Base-by-base conservation (phyloP, 1,140 invertebrate species). In the Asobara japonica region DNA sequence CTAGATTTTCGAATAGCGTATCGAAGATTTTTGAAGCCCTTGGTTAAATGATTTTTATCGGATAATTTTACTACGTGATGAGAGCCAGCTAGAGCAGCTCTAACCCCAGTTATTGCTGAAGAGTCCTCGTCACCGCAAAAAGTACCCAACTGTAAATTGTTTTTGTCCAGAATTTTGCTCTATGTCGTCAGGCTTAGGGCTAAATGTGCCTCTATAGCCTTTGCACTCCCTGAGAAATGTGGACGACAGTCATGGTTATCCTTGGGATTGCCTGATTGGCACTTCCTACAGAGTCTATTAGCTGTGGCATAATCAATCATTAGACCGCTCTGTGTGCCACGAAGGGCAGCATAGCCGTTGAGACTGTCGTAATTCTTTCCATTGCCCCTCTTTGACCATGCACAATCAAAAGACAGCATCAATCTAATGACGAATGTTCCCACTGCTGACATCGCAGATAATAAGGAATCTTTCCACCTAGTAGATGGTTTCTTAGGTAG, bases 341-440 rank as follows among this genome's bases (percentile, higher is more conserved):
- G 10, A 13, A 20, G 11, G 4, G 31, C 4, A 11, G 5, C 36
- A 41, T 41, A 41, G 3, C 36, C 36, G 11, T 13, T 41, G 4
- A 41, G 36, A 48, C 22, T 60, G 22, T 60, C 25, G 56, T 20
- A 72, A 25, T 67, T 75, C 20, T 69, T 70, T 33, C 36, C 3
- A 41, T 41, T 41, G 3, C 36, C 36, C 11, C 36, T 4, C 36
- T 41, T 41, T 3, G 36, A 41, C 36, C 36, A 41, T 6, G 4
- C 36, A 11, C 4, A 6, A 41, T 41, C 36, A 41, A 41, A 41
- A n/a, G 36, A 41, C 11, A 4, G 10, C 36, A 41, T 41, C 4
- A 41, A 6, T 41, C 36, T 4, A n/a, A n/a, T n/a, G n/a, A n/a
- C n/a, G 11, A 36, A 36, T 36, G 31, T 11, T 36, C 5, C 11